Conservation (phyloP, 2,113 vertebrate species). For the Mus spicilegus region DNA sequence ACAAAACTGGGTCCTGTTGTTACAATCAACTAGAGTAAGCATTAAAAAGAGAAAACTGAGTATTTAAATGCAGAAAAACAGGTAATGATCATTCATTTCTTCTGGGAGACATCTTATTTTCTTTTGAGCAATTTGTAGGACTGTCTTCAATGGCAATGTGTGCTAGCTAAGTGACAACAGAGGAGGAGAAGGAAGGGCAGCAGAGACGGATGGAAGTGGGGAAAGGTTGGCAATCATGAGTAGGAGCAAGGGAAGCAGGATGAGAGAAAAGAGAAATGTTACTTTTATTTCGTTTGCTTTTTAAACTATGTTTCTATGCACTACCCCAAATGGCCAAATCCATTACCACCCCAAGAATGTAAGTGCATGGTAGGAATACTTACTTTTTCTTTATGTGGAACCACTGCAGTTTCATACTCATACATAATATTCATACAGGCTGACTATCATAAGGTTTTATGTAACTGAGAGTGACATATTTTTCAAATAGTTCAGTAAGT, state of each 20-base stretch:
- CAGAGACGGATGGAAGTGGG: no score
- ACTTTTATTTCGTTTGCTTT: not conserved
- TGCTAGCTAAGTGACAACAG: not conserved
- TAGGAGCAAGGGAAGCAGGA: not conserved
- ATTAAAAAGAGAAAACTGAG: not conserved
- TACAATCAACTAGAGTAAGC: not conserved
- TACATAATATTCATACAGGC: not conserved
- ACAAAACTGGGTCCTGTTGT: not conserved
- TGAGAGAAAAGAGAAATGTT: not conserved
- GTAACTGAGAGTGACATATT: conserved; percentile 9
- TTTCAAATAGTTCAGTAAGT: conserved; percentile 46
- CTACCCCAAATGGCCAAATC: not conserved
- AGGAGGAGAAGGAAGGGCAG: not conserved
- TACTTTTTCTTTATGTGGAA: conserved; percentile 49
- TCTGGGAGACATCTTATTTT: not conserved
- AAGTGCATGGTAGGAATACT: not conserved
- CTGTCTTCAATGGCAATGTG: not conserved
- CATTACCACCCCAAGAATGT: not conserved
- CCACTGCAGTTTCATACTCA: not conserved
- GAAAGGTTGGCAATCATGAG: no score
- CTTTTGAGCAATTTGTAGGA: not conserved
- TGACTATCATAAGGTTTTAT: not conserved
- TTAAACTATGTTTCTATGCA: not conserved
- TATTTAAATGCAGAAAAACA: not conserved
- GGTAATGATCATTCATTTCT: not conserved